These are phyloP conservation scores for Leptinotarsa haldemani DNA, from an alignment of 2,888 invertebrate genomes.

Conservation along the genomic window DNA sequence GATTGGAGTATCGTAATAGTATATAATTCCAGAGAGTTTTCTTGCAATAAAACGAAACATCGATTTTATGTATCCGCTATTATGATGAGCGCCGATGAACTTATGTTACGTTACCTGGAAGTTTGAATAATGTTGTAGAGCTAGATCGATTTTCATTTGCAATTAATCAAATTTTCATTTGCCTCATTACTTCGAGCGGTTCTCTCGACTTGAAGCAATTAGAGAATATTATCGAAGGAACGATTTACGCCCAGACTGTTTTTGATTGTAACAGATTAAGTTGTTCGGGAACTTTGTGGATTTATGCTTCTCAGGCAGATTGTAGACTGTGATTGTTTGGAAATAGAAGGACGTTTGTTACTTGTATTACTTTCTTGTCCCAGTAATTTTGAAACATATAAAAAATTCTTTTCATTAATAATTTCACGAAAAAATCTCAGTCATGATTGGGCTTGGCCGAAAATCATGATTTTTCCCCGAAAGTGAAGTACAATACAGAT, in stretches of 20 bases:
- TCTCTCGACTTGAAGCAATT: constrained; percentile 6
- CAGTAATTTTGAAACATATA: no score
- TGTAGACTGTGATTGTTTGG: no score
- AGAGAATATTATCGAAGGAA: constrained; percentile 8
- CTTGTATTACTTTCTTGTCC: no score
- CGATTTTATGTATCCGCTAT: not conserved
- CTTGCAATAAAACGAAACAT: not conserved
- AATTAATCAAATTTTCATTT: constrained; percentile 11
- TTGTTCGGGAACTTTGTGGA: not conserved
- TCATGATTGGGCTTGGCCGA: no score
- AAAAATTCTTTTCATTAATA: no score
- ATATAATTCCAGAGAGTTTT: no score
- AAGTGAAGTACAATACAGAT: no score
- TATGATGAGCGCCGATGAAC: not conserved
- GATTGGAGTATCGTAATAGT: no score
- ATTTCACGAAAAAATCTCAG: no score
- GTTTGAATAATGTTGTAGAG: not conserved
- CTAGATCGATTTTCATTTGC: constrained; percentile 6
- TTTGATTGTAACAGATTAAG: constrained; percentile 15
- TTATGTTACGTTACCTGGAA: not conserved
- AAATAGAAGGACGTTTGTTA: no score
- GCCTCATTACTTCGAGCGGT: constrained; percentile 10
- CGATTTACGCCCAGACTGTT: constrained; percentile 2
- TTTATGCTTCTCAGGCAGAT: not conserved
- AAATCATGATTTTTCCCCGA: no score